Conservation (phyloP, 2,888 invertebrate species). For the Diplazon laetatorius region DNA sequence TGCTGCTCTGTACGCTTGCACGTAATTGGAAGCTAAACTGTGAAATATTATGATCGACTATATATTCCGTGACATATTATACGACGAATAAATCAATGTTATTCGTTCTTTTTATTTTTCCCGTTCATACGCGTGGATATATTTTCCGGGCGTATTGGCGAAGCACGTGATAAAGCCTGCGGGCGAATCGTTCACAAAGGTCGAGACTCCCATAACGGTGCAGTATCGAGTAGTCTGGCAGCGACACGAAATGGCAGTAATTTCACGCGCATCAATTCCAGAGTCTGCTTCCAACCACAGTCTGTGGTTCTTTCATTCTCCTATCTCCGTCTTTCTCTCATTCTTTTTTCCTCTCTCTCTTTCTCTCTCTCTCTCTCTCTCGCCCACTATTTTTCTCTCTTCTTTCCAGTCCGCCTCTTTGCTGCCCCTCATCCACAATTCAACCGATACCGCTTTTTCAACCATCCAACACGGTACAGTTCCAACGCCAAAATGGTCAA, state of each 20-base stretch:
- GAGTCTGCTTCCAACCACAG: slow-evolving; percentile 32
- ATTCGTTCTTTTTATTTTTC: not conserved
- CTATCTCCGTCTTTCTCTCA: not conserved
- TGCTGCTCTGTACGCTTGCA: no score
- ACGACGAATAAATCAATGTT: slow-evolving; percentile 4
- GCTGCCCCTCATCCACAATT: slow-evolving; percentile 25
- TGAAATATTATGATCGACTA: slow-evolving; percentile 11
- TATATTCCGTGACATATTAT: slow-evolving; percentile 1
- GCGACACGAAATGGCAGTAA: slow-evolving; percentile 56
- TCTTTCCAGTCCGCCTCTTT: slow-evolving; percentile 6
- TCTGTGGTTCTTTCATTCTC: slow-evolving; percentile 14
- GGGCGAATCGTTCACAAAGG: slow-evolving; percentile 8
- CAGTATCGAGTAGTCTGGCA: slow-evolving; percentile 52
- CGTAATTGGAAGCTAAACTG: slow-evolving; percentile 39
- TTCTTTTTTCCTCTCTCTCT: not conserved
- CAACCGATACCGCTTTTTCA: not conserved
- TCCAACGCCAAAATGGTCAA: slow-evolving; percentile 26
- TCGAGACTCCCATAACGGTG: slow-evolving; percentile 17
- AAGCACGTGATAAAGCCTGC: not conserved
- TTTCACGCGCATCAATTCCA: slow-evolving; percentile 61
- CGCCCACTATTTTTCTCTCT: slow-evolving; percentile 9
- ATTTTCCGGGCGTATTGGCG: slow-evolving; percentile 27
- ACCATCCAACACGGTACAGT: not conserved
- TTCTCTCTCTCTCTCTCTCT: slow-evolving; percentile 1
- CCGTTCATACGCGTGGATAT: not conserved